These are phyloP conservation scores for Scytalopus superciliaris DNA, from an alignment of 2,113 vertebrate species.

Conservation along the genomic window DNA sequence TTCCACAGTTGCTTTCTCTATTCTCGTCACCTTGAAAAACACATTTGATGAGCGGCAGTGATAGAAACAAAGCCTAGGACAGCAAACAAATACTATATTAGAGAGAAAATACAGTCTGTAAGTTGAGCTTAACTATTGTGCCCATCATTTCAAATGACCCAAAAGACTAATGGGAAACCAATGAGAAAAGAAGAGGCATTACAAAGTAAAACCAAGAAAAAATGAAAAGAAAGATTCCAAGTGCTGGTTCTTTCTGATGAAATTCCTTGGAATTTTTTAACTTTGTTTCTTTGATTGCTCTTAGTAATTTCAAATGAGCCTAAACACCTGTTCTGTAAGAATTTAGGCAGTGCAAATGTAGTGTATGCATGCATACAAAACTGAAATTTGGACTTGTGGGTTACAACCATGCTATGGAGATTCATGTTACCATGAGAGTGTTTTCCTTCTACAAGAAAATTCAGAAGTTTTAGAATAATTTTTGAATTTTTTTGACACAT, in stretches of 20 bases:
- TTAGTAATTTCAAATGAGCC: background rate
- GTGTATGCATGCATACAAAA: background rate
- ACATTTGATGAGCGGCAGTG: background rate
- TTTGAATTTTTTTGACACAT: background rate
- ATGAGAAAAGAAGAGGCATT: background rate
- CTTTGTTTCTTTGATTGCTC: background rate
- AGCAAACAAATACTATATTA: background rate
- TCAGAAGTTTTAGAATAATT: background rate
- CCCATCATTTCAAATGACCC: background rate
- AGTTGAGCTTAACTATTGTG: background rate
- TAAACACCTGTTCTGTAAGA: background rate
- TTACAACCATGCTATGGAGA: background rate
- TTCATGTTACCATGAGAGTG: background rate
- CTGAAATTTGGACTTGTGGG: background rate
- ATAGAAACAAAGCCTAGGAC: background rate
- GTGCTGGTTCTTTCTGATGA: background rate
- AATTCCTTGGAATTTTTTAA: background rate
- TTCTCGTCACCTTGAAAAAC: background rate
- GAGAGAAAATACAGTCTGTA: background rate
- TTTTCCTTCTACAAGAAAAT: background rate
- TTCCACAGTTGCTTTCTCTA: background rate
- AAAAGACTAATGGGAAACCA: background rate
- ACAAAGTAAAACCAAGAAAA: background rate
- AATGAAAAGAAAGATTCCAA: background rate
- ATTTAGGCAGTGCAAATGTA: background rate